A percentile compares a stretch with the other conserved stretches of the same genome.
These are phyloP conservation scores for Pangasianodon hypophthalmus DNA, from an alignment of 2,113 vertebrate species.

Conservation along the genomic window DNA sequence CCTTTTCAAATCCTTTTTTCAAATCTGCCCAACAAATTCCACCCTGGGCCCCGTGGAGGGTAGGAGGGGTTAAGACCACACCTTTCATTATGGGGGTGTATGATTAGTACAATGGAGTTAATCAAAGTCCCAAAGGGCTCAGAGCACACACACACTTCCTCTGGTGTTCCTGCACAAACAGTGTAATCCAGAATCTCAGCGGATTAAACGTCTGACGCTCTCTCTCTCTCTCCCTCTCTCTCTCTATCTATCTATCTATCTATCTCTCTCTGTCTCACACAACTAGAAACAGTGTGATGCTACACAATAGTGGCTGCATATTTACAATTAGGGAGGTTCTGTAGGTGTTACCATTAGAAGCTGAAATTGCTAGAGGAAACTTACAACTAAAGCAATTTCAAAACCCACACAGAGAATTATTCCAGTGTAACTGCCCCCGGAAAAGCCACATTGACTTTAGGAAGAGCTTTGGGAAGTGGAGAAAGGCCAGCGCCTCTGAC, in stretches of 20 bases:
- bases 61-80: conserved; percentile 45
- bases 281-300: not conserved
- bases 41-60: conserved; percentile 61
- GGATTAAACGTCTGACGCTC: conserved; percentile 5
- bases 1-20: conserved; percentile 53
- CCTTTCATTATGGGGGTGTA: conserved; percentile 58
- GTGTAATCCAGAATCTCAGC: not conserved
- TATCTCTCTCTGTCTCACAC: not conserved
- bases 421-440: not conserved
- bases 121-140: conserved; percentile 58
- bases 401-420: not conserved
- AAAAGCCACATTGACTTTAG: conserved; percentile 26
- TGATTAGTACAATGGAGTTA: conserved; percentile 65
- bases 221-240: not conserved
- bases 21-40: conserved; percentile 60
- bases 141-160: conserved; percentile 41
- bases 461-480: conserved; percentile 31
- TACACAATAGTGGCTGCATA: not conserved
- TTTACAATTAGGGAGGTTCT: not conserved
- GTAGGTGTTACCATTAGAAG: not conserved
- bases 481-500: conserved; percentile 34
- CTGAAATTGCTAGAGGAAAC: not conserved
- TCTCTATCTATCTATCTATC: not conserved
- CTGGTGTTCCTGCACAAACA: conserved; percentile 20
- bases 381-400: not conserved